Base-by-base conservation (phyloP, 2,888 invertebrate species). In the Pseudoips prasinana region DNA sequence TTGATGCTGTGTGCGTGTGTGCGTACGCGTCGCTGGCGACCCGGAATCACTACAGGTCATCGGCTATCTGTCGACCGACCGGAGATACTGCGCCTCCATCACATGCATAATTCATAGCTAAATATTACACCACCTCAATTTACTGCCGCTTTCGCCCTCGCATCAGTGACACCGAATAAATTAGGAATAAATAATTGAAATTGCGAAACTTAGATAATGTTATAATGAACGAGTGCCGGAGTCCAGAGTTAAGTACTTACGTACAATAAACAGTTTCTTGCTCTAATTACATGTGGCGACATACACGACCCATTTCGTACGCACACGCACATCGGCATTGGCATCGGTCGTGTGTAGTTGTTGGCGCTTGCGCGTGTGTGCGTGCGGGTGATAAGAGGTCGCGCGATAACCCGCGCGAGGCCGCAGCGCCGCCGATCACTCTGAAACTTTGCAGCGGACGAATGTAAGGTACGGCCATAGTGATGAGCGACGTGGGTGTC, bases 311-410 rank as follows among this genome's bases (percentile, higher is more conserved):
- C 63, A 64, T 66, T 70, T 67, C 56, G 56, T 49, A 39, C 34
- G 32, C 37, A 38, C 39, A 43, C 43, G 29, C 29, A 39, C 41
- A 33, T n/a, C n/a, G n/a, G n/a, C 42, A 17, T 29, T 22, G 30
- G 1, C 19, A 11, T 3, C 34, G 22, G 22, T 18, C 24, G 22
- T 11, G 25, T n/a, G 24, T 18, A 8, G 8, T n/a, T 2, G 7
- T 43, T n/a, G 35, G 14, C 10, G 42, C 14, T 39, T 8, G 19
- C 3, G 36, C 10, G 32, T 27, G 59, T 54, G 54, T 51, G 66
- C 24, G 64, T 36, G 63, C 48, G 51, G 48, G 58, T 55, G 75
- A 74, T 74, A 75, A 74, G 67, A 62, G 73, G 75, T 73, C 73
- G 65, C 63, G 66, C 70, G 75, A 75, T 75, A 73, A 72, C 71